A percentile compares a stretch with the other conserved stretches of the same genome.
These are phyloP conservation scores for Datnioides undecimradiatus DNA, from an alignment of 2,113 vertebrate species.

Conservation along the genomic window DNA sequence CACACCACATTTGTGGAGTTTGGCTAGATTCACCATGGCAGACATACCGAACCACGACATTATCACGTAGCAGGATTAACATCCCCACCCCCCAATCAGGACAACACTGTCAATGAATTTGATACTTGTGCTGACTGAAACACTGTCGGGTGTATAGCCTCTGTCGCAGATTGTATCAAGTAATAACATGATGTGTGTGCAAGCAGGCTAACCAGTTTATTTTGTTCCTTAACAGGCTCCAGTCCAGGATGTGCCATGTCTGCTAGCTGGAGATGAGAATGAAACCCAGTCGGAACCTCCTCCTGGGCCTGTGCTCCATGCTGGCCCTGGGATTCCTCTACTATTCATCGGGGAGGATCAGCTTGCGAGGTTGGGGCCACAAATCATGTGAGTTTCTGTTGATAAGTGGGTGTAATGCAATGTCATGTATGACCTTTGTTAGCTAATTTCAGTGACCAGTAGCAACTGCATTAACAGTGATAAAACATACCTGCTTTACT, in stretches of 20 bases:
- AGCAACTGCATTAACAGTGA: background rate
- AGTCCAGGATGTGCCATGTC: slow-evolving; percentile 31
- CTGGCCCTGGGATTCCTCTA: slow-evolving; percentile 92
- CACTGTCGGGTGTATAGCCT: background rate
- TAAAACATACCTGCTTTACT: background rate
- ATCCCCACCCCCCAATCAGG: too few relatives aligned
- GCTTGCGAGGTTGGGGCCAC: slow-evolving; percentile 86
- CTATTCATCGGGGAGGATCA: slow-evolving; percentile 91
- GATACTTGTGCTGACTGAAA: background rate
- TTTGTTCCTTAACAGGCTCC: slow-evolving; percentile 20
- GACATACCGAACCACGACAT: too few relatives aligned
- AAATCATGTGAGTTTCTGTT: slow-evolving; percentile 89
- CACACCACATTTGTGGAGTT: too few relatives aligned
- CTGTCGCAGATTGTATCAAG: background rate
- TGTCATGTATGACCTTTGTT: background rate
- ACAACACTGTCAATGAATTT: background rate
- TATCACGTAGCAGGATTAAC: too few relatives aligned
- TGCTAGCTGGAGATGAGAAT: slow-evolving; percentile 89
- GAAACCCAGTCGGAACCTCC: slow-evolving; percentile 89
- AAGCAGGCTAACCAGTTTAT: slow-evolving; percentile 4
- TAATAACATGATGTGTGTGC: background rate
- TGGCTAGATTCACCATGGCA: too few relatives aligned
- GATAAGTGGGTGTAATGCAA: background rate
- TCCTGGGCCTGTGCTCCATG: slow-evolving; percentile 90
- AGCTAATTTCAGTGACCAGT: background rate